Base-by-base conservation (phyloP, 2,797 vertebrate genomes). In the Molossus alvarezi region DNA sequence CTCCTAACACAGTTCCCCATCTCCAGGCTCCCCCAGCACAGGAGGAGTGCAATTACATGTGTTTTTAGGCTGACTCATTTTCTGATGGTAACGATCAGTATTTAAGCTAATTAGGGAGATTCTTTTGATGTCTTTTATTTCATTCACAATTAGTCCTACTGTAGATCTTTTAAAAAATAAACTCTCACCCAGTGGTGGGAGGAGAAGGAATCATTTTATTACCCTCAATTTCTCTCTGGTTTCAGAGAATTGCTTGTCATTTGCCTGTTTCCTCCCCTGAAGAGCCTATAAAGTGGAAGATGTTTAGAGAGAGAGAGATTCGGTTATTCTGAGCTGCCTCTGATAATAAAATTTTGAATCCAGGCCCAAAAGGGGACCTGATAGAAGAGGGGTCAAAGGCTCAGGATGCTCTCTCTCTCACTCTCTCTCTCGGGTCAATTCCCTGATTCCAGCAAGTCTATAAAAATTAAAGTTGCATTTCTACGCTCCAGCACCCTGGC, bases 111-210 rank as follows among this genome's bases (percentile, higher is more conserved):
- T 97, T 97, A 96, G 51, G 37, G 83, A 95, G 92, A 95, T 90
- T 85, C 84, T 96, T 97, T 97, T 97, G 93, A 96, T 95, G 95
- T 90, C 77, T 96, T 96, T 94, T 95, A 95, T 95, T 97, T 97
- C 76, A 92, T 76, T 96, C 88, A 92, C 83, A 96, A 95, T 97
- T 97, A 96, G 33, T 92, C 86, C 73, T 95, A 55, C 20, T 80
- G 75, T 90, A 65, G 58, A 29, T 81, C 18, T 69, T 92, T 89
- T 53, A 33, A 27, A 48, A 51, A 90, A 89, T 89, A 92, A 97
- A 96, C 53, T 95, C 71, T 17, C 88, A 93, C 65, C 55, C 71
- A 58, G 33, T 33, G 23, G 51, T 94, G 53, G 53, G 85, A 97
- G 67, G 80, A 94, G 7, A 91, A 82, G 48, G 37, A 93, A 91